Evolutionary conservation across 1,140 invertebrate species (phyloP), one percentile per base, ranked within the genome.

Genomic region (Paramacrobiotus metropolitanus): DNA sequence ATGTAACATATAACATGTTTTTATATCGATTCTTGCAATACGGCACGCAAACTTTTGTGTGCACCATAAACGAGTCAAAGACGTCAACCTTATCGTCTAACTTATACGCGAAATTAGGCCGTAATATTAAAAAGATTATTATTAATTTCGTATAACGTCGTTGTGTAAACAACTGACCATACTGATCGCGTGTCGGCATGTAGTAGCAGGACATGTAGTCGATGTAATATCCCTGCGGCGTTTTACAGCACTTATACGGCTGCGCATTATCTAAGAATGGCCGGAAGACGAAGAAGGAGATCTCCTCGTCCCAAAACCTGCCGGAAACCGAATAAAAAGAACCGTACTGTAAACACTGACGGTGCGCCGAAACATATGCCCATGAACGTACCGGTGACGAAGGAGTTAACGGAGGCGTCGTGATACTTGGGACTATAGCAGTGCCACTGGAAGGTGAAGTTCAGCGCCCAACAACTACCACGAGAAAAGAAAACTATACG

Each of bases 351-450:
- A 40, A 9, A n/a, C n/a, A 40, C 9, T n/a, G n/a, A 9, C 34
- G 24, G 48, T 55, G 15, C 4, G 15, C 4, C 15, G 15, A 24
- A 55, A 55, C 9, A 20, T 55, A 9, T 15, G 24, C 48, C 15
- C 15, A 24, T 9, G 48, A 24, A 55, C 24, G 4, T 55, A 55
- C 48, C 48, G 24, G 48, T 55, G 48, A 55, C 24, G 48, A 55
- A 55, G 24, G 48, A 55, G 48, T 55, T 24, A 24, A 55, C 48
- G 15, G 48, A 55, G 15, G 9, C 24, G 4, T 55, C 48, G 24
- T 55, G 48, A 24, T 55, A 55, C 48, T 55, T 55, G 15, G 48
- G 48, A 20, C 15, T 20, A 24, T 55, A 55, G 48, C 48, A 55
- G 24, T 55, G 24, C 4, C 15, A 55, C 48, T 55, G 48, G 28